Base-by-base conservation (phyloP, 1,140 invertebrate species). In the Nilaparvata lugens region DNA sequence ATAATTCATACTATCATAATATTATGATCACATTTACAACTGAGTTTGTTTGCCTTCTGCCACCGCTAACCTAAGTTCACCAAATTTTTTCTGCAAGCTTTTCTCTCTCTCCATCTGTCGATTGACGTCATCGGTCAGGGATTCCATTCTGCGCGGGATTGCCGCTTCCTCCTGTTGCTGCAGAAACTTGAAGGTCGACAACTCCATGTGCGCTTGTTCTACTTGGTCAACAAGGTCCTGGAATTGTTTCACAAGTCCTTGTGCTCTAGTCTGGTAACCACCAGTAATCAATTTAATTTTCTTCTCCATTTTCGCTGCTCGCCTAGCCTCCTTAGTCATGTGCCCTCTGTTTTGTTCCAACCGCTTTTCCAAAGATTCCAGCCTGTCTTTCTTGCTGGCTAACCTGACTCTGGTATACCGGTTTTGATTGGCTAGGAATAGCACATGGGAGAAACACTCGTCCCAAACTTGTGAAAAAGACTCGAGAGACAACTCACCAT, bases 301-400 rank as follows among this genome's bases (percentile, higher is more conserved):
- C 72, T 98, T 98, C 74, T 99, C 97, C 78, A 97, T 87, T 78
- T 98, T 99, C 0, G 90, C 91, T 52, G 95, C 97, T 61, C 88
- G 84, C 76, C 97, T 98, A 0, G 95, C 95, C 76, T 97, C 93
- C 62, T 86, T 88, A 9, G 89, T 89, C 95, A 98, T 98, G 70
- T 95, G 92, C 56, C 81, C 83, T 67, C 94, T 79, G 76, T 98
- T 98, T 70, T 89, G 88, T 74, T 98, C 95, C 6, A 98, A 75
- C 65, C 89, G 79, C 69, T 96, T 95, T 70, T 97, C 93, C 0
- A 88, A 82, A 0, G 93, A 95, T 75, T 98, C 95, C 35, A 98
- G 81, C 52, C 93, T 81, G 72, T 98, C 95, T 73, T 97, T 97
- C 73, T 97, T 97, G 63, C 89, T 94, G 0, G 93, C 94, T 61